Percentiles rank a stretch among this genome's conserved stretches.
These are phyloP conservation scores for Aplysina aerophoba DNA, from an alignment of 37 sponge, comb jelly and placozoan genomes.

Conservation along the genomic window DNA sequence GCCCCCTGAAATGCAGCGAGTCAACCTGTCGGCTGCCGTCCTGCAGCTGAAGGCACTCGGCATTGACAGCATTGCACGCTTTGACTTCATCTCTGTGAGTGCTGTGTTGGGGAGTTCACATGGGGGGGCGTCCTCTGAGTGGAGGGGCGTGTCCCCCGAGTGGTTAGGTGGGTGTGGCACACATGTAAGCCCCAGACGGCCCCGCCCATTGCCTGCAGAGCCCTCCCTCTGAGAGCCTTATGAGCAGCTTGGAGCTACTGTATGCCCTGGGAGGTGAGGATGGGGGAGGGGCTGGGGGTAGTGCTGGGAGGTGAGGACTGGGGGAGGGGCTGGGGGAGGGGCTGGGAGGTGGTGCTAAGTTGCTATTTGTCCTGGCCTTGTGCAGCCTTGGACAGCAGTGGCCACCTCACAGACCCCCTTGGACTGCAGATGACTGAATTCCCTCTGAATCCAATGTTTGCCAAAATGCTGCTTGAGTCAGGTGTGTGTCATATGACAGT, in stretches of 20 bases:
- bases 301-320: constrained; percentile 62
- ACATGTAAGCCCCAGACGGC: no score
- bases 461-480: constrained; percentile 87
- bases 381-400: constrained; percentile 75
- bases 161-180: no score
- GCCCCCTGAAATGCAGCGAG: constrained; percentile 82
- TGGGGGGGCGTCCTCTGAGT: no score
- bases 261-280: constrained; percentile 85
- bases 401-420: constrained; percentile 74
- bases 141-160: background rate
- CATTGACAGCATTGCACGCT: constrained; percentile 88
- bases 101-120: no score
- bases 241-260: constrained; percentile 83
- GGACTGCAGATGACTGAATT: constrained; percentile 92
- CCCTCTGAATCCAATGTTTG: constrained; percentile 92
- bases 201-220: constrained; percentile 61
- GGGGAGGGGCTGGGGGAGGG: background rate
- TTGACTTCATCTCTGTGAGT: constrained; percentile 87
- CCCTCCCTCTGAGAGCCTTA: constrained; percentile 82
- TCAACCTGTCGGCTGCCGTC: constrained; percentile 80
- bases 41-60: constrained; percentile 92
- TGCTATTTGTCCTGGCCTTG: no score
- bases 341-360: background rate
- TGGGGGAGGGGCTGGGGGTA: background rate
- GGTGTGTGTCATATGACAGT: constrained; percentile 46